phyloP scores from a whole-genome alignment of 2,888 invertebrate genomes.

The Epinotia demarniana region DNA sequence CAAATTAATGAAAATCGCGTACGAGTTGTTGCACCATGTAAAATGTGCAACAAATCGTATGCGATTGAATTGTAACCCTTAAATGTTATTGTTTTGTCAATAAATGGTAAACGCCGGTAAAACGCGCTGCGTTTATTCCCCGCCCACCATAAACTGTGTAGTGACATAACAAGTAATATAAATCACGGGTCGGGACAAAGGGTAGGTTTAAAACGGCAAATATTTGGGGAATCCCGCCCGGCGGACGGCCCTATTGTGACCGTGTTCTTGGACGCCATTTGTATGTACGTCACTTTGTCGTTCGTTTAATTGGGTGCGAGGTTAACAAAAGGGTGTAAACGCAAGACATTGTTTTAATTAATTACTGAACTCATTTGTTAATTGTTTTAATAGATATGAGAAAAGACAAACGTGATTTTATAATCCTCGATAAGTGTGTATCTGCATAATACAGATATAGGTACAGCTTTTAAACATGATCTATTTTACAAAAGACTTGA shows the following conservation, averaged over 20 bases:
- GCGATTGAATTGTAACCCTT: too few species aligned
- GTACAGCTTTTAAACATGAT: too few species aligned
- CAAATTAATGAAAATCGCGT: too few species aligned
- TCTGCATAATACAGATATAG: too few species aligned
- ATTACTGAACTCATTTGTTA: neutral
- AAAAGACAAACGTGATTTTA: too few species aligned
- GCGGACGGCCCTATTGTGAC: conserved; percentile 31
- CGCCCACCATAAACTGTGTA: neutral
- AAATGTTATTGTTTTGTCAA: too few species aligned
- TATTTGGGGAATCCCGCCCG: conserved; percentile 35
- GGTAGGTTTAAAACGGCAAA: conserved; percentile 43
- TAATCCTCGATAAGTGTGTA: too few species aligned
- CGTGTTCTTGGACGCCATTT: conserved; percentile 23
- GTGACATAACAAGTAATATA: conserved; percentile 45
- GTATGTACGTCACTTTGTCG: conserved; percentile 4
- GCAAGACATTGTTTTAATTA: neutral
- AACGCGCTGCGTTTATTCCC: conserved; percentile 22
- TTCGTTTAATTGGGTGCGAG: conserved; percentile 6
- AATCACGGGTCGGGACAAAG: conserved; percentile 42
- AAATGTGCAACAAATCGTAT: too few species aligned
- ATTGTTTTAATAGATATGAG: neutral
- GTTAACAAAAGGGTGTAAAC: neutral
- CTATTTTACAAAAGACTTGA: too few species aligned
- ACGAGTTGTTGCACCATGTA: too few species aligned
- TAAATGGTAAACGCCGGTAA: neutral